Conservation (phyloP, 2,888 invertebrate genomes). For the Drosophila subquinaria region DNA sequence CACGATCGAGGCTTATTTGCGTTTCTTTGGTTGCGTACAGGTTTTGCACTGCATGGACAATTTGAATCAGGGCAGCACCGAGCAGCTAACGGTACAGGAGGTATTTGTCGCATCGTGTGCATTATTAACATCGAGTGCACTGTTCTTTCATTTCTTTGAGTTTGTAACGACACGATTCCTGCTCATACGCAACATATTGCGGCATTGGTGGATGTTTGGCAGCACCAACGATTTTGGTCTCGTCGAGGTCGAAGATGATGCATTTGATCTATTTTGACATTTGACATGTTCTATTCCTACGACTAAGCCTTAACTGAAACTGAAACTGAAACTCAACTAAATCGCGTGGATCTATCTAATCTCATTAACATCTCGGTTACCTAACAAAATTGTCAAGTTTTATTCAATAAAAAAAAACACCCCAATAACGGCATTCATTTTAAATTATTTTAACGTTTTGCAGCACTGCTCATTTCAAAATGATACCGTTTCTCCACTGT, state of each 20-base stretch:
- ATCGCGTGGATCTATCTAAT: not conserved
- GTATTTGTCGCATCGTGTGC: slow-evolving; percentile 74
- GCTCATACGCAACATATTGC: slow-evolving; percentile 78
- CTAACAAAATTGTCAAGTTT: slow-evolving; percentile 31
- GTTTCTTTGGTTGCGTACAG: slow-evolving; percentile 64
- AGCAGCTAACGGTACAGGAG: slow-evolving; percentile 72
- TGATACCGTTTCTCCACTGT: not conserved
- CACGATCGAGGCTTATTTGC: slow-evolving; percentile 46
- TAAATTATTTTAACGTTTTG: not conserved
- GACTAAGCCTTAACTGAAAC: slow-evolving; percentile 1
- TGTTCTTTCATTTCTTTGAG: slow-evolving; percentile 84
- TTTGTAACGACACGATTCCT: slow-evolving; percentile 81
- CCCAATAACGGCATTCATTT: slow-evolving; percentile 25
- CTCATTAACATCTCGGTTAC: slow-evolving; percentile 1
- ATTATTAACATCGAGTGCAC: slow-evolving; percentile 81
- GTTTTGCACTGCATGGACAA: slow-evolving; percentile 83
- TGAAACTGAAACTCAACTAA: not conserved
- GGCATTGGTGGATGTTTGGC: slow-evolving; percentile 85
- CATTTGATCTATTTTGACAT: slow-evolving; percentile 75
- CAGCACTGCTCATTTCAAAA: not conserved
- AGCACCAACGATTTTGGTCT: slow-evolving; percentile 77
- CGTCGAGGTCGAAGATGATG: slow-evolving; percentile 76
- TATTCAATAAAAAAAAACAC: slow-evolving; percentile 25
- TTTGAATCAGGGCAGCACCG: slow-evolving; percentile 73
- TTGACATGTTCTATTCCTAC: not conserved